A percentile compares a stretch with the other conserved stretches of the same genome.
phyloP scores from a whole-genome alignment of 2,797 vertebrate genomes.

The Lacerta bilineata region DNA sequence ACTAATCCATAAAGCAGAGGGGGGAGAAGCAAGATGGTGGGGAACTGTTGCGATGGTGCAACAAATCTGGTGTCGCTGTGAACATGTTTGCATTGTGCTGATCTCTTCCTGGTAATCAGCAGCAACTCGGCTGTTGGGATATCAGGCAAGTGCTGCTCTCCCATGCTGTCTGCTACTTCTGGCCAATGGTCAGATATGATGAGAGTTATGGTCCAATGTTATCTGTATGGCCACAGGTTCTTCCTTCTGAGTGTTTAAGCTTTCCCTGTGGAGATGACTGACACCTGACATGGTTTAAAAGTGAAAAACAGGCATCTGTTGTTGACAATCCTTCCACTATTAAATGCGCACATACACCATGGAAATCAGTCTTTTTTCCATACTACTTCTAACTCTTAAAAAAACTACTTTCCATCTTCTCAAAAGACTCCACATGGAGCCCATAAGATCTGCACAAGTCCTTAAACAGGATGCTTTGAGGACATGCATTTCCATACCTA shows the following conservation, averaged over 20 bases:
- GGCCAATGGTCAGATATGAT: too few species aligned
- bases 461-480: background rate
- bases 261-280: background rate
- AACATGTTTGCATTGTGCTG: too few species aligned
- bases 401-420: background rate
- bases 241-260: background rate
- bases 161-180: too few species aligned
- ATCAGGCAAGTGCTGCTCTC: too few species aligned
- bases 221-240: background rate
- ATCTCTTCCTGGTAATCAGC: too few species aligned
- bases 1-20: too few species aligned
- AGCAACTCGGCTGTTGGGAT: too few species aligned
- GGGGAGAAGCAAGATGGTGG: too few species aligned
- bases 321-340: background rate
- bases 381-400: background rate
- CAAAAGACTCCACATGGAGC: background rate
- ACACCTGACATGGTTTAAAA: background rate
- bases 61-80: too few species aligned
- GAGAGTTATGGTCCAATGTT: too few species aligned
- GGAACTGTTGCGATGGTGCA: too few species aligned
- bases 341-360: background rate
- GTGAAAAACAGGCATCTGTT: background rate
- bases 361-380: background rate
- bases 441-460: background rate
- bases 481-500: background rate